These are phyloP conservation scores for Rostratula benghalensis DNA, from an alignment of 2,113 vertebrate genomes.

Conservation along the genomic window DNA sequence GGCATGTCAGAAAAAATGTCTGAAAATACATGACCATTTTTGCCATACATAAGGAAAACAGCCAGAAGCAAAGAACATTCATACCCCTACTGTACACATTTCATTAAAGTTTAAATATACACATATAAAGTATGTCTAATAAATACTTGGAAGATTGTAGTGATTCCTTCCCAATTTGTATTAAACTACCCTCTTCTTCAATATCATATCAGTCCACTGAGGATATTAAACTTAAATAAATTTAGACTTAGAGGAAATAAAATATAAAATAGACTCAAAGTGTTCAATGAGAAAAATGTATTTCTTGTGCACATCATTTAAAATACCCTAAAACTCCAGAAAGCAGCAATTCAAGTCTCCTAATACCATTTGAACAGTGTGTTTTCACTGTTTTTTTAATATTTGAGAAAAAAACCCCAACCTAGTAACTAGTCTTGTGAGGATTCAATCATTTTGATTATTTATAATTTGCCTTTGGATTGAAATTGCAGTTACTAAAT, in stretches of 20 bases:
- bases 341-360: not conserved
- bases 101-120: too few relatives aligned
- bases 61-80: not conserved
- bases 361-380: not conserved
- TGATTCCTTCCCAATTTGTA: not conserved
- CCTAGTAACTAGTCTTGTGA: not conserved
- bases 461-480: not conserved
- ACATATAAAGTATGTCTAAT: not conserved
- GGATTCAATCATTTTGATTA: not conserved
- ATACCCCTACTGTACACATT: not conserved
- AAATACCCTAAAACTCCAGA: not conserved
- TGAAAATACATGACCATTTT: not conserved
- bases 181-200: not conserved
- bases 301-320: not conserved
- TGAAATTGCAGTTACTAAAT: not conserved
- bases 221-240: not conserved
- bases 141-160: not conserved
- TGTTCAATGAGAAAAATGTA: not conserved
- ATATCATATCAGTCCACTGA: not conserved
- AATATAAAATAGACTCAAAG: not conserved
- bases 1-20: not conserved
- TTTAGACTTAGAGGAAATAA: not conserved
- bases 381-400: not conserved
- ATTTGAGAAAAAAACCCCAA: not conserved
- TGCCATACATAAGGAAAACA: not conserved